Conservation (phyloP, 1,140 invertebrate genomes). For the Anagrus nilaparvatae region DNA sequence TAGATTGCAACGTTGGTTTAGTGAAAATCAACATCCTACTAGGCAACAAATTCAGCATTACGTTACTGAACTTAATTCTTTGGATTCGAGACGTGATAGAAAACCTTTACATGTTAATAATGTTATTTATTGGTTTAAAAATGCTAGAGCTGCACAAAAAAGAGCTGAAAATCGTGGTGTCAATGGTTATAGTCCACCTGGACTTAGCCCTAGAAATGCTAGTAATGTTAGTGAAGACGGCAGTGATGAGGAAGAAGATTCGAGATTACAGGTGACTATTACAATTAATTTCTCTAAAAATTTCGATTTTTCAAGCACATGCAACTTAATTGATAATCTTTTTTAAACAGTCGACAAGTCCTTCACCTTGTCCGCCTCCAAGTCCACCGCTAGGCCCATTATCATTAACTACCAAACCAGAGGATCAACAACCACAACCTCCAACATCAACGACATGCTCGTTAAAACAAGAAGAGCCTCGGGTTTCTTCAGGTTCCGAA, state of each 20-base stretch:
- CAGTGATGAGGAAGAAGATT: constrained; percentile 39
- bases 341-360: constrained; percentile 31
- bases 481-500: constrained; percentile 39
- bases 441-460: constrained; percentile 27
- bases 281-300: neutral
- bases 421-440: constrained; percentile 30
- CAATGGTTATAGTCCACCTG: constrained; percentile 39
- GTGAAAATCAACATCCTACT: constrained; percentile 90
- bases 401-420: constrained; percentile 50
- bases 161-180: constrained; percentile 63
- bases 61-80: constrained; percentile 81
- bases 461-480: constrained; percentile 36
- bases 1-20: constrained; percentile 89
- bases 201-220: constrained; percentile 37
- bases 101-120: constrained; percentile 95
- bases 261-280: constrained; percentile 32
- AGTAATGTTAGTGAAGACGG: constrained; percentile 41
- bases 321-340: neutral
- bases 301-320: neutral
- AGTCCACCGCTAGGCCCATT: constrained; percentile 53
- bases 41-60: constrained; percentile 91
- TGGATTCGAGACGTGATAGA: constrained; percentile 82
- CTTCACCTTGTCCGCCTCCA: constrained; percentile 43
- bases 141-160: constrained; percentile 90
- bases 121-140: constrained; percentile 99